phyloP scores from a whole-genome alignment of 2,113 vertebrate genomes.

The Salminus brasiliensis region DNA sequence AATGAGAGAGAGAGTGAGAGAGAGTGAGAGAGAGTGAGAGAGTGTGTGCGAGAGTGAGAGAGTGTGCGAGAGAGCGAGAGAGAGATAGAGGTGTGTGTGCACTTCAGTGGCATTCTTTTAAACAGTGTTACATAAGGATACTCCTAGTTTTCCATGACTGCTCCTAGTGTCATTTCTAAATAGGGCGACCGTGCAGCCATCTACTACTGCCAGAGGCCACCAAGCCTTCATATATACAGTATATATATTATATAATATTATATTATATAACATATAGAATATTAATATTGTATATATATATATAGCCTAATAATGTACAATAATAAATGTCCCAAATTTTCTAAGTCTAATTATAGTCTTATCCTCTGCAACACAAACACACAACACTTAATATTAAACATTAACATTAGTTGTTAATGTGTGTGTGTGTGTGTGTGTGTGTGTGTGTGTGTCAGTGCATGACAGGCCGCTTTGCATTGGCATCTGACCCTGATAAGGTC shows the following conservation, averaged over 20 bases:
- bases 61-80: not conserved
- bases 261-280: too few species aligned
- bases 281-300: too few species aligned
- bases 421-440: constrained; percentile 9
- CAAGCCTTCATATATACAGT: too few species aligned
- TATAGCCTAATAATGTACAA: too few species aligned
- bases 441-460: not conserved
- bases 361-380: too few species aligned
- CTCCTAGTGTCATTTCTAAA: not conserved
- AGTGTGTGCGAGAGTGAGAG: not conserved
- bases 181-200: not conserved
- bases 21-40: not conserved
- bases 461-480: not conserved
- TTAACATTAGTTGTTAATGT: too few species aligned
- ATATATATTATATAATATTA: too few species aligned
- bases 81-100: not conserved
- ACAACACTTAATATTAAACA: too few species aligned
- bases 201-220: not conserved
- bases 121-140: not conserved
- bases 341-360: too few species aligned
- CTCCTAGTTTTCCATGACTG: not conserved
- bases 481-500: not conserved
- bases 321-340: too few species aligned
- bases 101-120: not conserved
- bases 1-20: not conserved